These are phyloP conservation scores for Vanessa atalanta DNA, from an alignment of 1,140 invertebrate species.

Conservation along the genomic window DNA sequence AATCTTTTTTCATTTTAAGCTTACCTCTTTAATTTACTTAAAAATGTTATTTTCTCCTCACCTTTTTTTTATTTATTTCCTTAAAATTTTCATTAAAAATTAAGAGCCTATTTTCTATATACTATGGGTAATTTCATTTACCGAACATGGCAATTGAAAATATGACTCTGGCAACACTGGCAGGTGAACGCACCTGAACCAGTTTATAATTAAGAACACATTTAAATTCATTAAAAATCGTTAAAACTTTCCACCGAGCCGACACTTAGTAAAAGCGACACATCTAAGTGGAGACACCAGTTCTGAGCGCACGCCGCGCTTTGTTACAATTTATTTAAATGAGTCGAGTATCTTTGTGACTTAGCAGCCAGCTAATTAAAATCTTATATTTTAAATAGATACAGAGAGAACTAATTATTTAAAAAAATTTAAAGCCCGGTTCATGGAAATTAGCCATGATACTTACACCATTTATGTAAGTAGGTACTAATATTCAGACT, in stretches of 20 bases:
- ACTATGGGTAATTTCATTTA: too few relatives aligned
- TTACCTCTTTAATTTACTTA: too few relatives aligned
- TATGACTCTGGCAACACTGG: too few relatives aligned
- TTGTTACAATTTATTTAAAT: conserved; percentile 32
- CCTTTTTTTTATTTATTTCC: too few relatives aligned
- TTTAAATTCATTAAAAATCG: conserved; percentile 76
- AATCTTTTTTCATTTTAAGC: too few relatives aligned
- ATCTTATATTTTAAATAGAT: conserved; percentile 8
- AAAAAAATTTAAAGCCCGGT: background rate
- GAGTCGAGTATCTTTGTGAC: conserved; percentile 28
- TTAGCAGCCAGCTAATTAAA: conserved; percentile 15
- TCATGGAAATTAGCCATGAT: too few relatives aligned
- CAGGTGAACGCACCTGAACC: conserved; percentile 66
- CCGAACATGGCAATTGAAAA: too few relatives aligned
- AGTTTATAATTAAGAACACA: conserved; percentile 74
- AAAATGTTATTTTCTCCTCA: too few relatives aligned
- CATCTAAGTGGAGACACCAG: conserved; percentile 56
- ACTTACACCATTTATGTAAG: too few relatives aligned
- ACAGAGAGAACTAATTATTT: background rate
- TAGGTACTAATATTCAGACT: too few relatives aligned
- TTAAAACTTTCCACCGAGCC: conserved; percentile 65
- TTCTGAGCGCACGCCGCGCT: conserved; percentile 37
- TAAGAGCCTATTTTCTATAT: too few relatives aligned
- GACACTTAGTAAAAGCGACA: conserved; percentile 55
- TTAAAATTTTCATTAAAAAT: too few relatives aligned